Percentiles rank a stretch among this genome's conserved stretches.
Conservation (phyloP, 2,113 vertebrate species). For the Sapayoa aenigma region DNA sequence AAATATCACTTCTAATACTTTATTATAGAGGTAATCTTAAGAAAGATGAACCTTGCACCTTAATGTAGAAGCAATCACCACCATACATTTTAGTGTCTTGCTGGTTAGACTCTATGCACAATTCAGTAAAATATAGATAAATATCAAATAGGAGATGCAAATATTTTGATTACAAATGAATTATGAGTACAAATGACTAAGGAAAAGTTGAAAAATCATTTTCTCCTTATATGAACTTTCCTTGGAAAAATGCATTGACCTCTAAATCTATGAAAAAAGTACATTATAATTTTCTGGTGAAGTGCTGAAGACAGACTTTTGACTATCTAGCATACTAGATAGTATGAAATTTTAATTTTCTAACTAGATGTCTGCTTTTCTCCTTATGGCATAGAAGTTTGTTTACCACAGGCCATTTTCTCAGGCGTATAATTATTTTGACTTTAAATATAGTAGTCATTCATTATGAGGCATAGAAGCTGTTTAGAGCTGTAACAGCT, state of each 20-base stretch:
- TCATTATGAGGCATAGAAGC: slow-evolving; percentile 19
- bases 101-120: not conserved
- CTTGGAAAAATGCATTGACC: not conserved
- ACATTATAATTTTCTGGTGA: not conserved
- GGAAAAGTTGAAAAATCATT: not conserved
- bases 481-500: slow-evolving; percentile 51
- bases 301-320: not conserved
- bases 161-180: not conserved
- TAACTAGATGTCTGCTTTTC: slow-evolving; percentile 39
- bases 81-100: not conserved
- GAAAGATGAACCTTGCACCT: not conserved
- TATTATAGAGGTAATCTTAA: not conserved
- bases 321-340: not conserved
- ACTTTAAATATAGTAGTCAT: slow-evolving; percentile 45
- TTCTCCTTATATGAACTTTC: not conserved
- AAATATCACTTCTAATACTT: not conserved
- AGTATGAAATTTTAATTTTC: slow-evolving; percentile 56
- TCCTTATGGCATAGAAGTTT: slow-evolving; percentile 65
- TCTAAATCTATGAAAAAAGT: not conserved
- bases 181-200: not conserved
- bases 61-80: not conserved
- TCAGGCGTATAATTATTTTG: slow-evolving; percentile 59
- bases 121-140: not conserved
- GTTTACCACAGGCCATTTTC: slow-evolving; percentile 69
- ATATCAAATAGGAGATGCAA: not conserved